Evolutionary conservation across 30 jellyfish, hydroid and myxozoan genomes (phyloP), one percentile per base, ranked within the genome.

Genomic region (Catostylus mosaicus): DNA sequence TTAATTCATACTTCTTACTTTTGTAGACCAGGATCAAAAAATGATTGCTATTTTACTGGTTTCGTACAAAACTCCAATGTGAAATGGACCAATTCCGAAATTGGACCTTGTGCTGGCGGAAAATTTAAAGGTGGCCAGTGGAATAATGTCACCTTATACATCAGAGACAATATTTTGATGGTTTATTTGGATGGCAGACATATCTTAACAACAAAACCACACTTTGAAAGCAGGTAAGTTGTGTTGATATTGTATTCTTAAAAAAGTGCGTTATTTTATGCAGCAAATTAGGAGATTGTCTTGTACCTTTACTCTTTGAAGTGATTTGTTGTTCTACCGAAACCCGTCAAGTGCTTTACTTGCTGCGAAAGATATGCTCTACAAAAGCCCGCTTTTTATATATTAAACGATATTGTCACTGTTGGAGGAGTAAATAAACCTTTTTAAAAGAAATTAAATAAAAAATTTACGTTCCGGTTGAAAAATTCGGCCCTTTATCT

Each of bases 41-140:
- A 93, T 1, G 84, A 83, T 31, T 89, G 97, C 66, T 89, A 56
- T 62, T 70, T 80, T 0, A 89, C 97, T 57, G 97, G 97, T 10
- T 89, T 72, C 45, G 97, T 89, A 18, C 90, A 72, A 61, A 89
- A 89, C 83, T 29, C 89, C 10, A 26, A 63, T 0, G 46, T 82
- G 16, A 47, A 64, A 22, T 89, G 97, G 97, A 46, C 50, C 26
- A 82, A 89, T 50, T 64, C 97, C 0, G 73, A 89, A 57, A 63
- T 89, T 10, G 97, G 97, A 2, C 23, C 90, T 10, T 89, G 97
- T 73, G 86, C 93, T 4, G 97, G 97, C 11, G 94, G 94, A 7
- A 91, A 88, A 40, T 64, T 81, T 31, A 73, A 80, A 69, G 81
- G 81, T 5, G 88, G 75, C 27, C 37, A 64, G 3, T 89, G 97